Evolutionary conservation across 2,113 vertebrate species (phyloP), one percentile per base, ranked within the genome.

Genomic region (Solenodon paradoxus): DNA sequence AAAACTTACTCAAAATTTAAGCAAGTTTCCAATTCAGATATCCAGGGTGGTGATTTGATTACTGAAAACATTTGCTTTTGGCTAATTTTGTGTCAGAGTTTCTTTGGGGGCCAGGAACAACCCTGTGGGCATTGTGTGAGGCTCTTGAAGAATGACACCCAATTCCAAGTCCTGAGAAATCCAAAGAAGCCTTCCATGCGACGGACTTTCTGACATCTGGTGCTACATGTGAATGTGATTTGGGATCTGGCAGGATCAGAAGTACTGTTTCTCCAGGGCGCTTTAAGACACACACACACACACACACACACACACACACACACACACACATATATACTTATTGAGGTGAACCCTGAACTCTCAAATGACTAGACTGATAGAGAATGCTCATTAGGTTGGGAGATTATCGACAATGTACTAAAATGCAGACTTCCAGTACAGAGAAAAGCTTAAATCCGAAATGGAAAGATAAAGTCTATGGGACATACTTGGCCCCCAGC

Each of bases 311-410:
- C n/a, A n/a, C n/a, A n/a, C n/a, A n/a, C n/a, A n/a, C n/a, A n/a
- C n/a, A 47, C 9, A 24, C 3, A 26, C 3, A 42, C 38, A 26
- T 32, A 63, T 0, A 20, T 1, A 49, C 22, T 40, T 10, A 11
- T 22, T 47, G 40, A 57, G 28, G 12, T 9, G 19, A 61, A 59
- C 7, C 19, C 0, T 63, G 51, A 61, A 15, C 11, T 72, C 35
- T 66, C 35, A 77, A 35, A 38, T 38, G n/a, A 66, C 26, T 20
- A 51, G 3, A 42, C 15, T 40, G 11, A 80, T 22, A 22, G 30
- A 57, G 94, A 47, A 16, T 16, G 42, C 6, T 64, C 32, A 35
- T 75, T 12, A 40, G 12, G 17, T 42, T 55, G 61, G 63, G 45
- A 26, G 71, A 71, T 74, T 6, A 7, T 0, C 38, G 49, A 38